Percentiles rank a stretch among this genome's conserved stretches.
These are phyloP conservation scores for Phalacrocorax aristotelis DNA, from an alignment of 2,113 vertebrate genomes.

Conservation along the genomic window DNA sequence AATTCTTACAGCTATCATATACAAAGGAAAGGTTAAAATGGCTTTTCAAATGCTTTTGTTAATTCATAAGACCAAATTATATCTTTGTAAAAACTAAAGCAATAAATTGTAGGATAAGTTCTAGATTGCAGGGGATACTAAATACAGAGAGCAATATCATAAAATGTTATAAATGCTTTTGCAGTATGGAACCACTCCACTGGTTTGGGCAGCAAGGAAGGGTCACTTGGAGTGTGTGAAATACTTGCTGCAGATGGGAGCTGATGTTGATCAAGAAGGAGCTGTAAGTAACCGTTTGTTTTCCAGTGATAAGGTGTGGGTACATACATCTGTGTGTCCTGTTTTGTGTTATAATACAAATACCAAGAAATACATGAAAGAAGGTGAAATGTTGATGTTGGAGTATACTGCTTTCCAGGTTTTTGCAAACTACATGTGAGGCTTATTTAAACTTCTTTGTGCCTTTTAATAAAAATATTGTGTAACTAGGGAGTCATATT, in stretches of 20 bases:
- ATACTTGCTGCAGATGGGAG: slow-evolving; percentile 90
- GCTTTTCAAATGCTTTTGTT: neutral
- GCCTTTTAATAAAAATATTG: neutral
- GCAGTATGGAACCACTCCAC: slow-evolving; percentile 94
- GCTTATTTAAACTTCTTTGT: neutral
- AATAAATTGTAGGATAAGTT: neutral
- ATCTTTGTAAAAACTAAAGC: neutral
- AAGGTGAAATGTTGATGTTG: neutral
- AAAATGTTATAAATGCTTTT: neutral
- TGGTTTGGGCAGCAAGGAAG: slow-evolving; percentile 95
- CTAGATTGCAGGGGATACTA: neutral
- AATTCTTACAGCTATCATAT: neutral
- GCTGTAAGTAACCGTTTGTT: slow-evolving; percentile 78
- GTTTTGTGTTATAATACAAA: neutral
- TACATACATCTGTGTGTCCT: neutral
- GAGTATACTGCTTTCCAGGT: neutral
- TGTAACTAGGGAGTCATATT: neutral
- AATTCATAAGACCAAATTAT: neutral
- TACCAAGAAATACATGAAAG: neutral
- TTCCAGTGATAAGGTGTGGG: neutral
- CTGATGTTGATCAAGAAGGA: slow-evolving; percentile 98
- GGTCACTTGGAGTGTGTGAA: slow-evolving; percentile 92
- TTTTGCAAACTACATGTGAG: neutral
- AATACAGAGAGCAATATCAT: neutral
- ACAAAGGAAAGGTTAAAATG: neutral